phyloP scores from a whole-genome alignment of 1,140 invertebrate genomes.

The Cyclargus thomasi region DNA sequence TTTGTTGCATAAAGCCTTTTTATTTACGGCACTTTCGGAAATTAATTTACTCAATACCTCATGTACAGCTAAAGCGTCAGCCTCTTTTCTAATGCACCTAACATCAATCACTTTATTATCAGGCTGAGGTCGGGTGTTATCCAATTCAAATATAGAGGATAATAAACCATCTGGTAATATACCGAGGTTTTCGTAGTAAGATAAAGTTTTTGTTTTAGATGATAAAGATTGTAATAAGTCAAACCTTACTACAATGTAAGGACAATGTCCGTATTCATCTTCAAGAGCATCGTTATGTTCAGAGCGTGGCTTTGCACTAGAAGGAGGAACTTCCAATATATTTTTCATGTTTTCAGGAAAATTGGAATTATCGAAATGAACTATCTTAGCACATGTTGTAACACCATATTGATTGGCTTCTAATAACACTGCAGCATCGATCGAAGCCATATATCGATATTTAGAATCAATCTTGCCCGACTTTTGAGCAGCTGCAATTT shows the following conservation, averaged over 20 bases:
- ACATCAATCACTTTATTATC: conserved; percentile 47
- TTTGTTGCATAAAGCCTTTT: conserved; percentile 58
- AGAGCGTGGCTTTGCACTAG: conserved; percentile 49
- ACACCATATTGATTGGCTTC: conserved; percentile 50
- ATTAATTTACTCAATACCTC: conserved; percentile 50
- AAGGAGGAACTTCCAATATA: conserved; percentile 52
- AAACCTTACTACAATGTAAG: conserved; percentile 52
- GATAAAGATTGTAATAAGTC: conserved; percentile 48
- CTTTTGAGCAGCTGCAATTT: conserved; percentile 57
- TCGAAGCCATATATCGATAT: conserved; percentile 53
- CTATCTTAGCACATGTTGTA: conserved; percentile 44
- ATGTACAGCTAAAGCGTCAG: conserved; percentile 56
- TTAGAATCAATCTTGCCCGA: conserved; percentile 54
- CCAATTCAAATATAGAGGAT: conserved; percentile 35
- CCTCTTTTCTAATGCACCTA: conserved; percentile 47
- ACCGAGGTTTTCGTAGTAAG: conserved; percentile 47
- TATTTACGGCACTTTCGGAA: conserved; percentile 39
- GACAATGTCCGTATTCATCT: conserved; percentile 46
- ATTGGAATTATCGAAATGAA: conserved; percentile 44
- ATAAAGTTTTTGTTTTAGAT: conserved; percentile 45
- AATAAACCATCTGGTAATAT: conserved; percentile 34
- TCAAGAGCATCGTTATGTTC: conserved; percentile 41
- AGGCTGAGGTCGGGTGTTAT: conserved; percentile 28
- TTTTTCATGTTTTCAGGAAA: conserved; percentile 37
- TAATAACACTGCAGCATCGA: conserved; percentile 51